A percentile compares a stretch with the other conserved stretches of the same genome.
Evolutionary conservation across 2,888 invertebrate genomes (phyloP).

Genomic region (Acleris sparsana): DNA sequence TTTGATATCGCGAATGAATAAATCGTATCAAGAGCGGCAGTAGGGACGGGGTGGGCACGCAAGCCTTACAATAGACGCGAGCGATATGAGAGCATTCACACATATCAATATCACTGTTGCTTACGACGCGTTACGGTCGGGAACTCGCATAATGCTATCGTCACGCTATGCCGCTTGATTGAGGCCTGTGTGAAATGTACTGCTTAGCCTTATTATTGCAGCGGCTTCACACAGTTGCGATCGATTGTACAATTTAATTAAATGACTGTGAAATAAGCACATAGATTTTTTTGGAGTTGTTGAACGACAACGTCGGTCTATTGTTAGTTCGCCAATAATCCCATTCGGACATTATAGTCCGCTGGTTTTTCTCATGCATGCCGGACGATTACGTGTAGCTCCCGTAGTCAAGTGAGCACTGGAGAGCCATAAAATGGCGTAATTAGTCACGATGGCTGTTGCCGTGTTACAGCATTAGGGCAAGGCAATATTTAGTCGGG

Average conservation of each 20-base stretch:
- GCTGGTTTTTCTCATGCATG: slow-evolving; percentile 18
- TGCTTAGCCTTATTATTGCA: slow-evolving; percentile 18
- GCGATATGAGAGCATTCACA: slow-evolving; percentile 44
- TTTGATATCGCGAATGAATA: slow-evolving; percentile 46
- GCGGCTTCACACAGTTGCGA: neutral
- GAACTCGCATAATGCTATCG: slow-evolving; percentile 20
- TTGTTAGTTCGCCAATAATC: neutral
- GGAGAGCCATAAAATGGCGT: slow-evolving; percentile 29
- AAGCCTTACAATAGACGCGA: slow-evolving; percentile 44
- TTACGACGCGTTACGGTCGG: slow-evolving; percentile 40
- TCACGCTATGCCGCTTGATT: slow-evolving; percentile 40
- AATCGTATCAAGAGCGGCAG: slow-evolving; percentile 47
- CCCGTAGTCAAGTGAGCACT: slow-evolving; percentile 10
- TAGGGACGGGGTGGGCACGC: slow-evolving; percentile 52
- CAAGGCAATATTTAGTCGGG: slow-evolving; percentile 18
- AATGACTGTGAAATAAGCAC: neutral
- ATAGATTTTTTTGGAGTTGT: neutral
- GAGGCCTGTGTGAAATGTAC: slow-evolving; percentile 30
- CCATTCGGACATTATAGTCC: slow-evolving; percentile 11
- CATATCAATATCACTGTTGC: slow-evolving; percentile 41
- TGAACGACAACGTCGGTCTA: no score
- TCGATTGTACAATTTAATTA: neutral
- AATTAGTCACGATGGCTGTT: slow-evolving; percentile 32
- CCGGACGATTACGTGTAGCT: slow-evolving; percentile 8
- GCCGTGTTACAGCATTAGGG: slow-evolving; percentile 33